Conservation (phyloP, 2,888 invertebrate species). For the Hypena proboscidalis region DNA sequence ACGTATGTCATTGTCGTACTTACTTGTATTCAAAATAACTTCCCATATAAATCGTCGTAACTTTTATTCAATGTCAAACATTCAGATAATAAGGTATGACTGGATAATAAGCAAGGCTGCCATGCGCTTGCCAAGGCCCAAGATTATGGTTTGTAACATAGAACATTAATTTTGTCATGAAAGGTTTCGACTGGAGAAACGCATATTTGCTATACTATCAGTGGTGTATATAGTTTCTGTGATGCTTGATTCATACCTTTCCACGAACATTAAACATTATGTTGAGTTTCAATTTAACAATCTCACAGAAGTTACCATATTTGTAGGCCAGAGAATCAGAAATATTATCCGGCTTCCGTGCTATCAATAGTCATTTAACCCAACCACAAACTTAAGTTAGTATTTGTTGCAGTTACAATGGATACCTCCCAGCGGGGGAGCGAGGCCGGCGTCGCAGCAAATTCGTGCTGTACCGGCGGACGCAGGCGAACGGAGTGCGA, state of each 20-base stretch:
- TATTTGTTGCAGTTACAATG: conserved; percentile 92
- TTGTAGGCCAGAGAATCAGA: too few relatives aligned
- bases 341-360: neutral
- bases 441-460: conserved; percentile 97
- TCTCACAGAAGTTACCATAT: too few relatives aligned
- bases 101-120: too few relatives aligned
- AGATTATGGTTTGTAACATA: too few relatives aligned
- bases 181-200: too few relatives aligned
- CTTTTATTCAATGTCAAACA: conserved; percentile 1
- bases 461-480: conserved; percentile 94
- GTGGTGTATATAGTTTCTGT: too few relatives aligned
- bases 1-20: conserved; percentile 5
- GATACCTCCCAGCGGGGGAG: conserved; percentile 96
- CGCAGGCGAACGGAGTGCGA: conserved; percentile 95
- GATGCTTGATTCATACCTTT: too few relatives aligned
- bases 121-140: too few relatives aligned
- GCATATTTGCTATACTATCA: too few relatives aligned
- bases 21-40: neutral
- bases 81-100: neutral
- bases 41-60: conserved; percentile 1
- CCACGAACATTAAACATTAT: too few relatives aligned
- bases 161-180: too few relatives aligned
- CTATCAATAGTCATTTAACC: neutral
- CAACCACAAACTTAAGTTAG: conserved; percentile 1
- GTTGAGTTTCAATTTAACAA: too few relatives aligned